phyloP scores from a whole-genome alignment of 2,797 vertebrate species.

The Lithobates sylvaticus region DNA sequence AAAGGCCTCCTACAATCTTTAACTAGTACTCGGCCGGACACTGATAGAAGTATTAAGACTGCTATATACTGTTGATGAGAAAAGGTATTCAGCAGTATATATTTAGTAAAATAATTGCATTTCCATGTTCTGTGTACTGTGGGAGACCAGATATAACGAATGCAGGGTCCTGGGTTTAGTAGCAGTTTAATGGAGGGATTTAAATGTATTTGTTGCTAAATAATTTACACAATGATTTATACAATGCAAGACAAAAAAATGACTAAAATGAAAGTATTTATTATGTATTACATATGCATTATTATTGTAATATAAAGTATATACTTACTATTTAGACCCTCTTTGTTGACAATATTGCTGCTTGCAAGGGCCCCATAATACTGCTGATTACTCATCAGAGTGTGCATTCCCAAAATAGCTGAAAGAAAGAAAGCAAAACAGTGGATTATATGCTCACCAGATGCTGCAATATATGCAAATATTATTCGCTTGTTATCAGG shows the following conservation, averaged over 20 bases:
- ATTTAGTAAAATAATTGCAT: no score
- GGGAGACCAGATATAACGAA: no score
- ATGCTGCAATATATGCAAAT: neutral
- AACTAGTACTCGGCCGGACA: no score
- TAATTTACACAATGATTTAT: neutral
- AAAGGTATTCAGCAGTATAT: no score
- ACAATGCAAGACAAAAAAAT: neutral
- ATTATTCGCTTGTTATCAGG: no score
- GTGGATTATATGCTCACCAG: neutral
- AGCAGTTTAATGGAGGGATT: no score
- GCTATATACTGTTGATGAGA: no score
- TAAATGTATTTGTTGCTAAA: no score
- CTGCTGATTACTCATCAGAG: slow-evolving; percentile 98
- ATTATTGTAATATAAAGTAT: neutral
- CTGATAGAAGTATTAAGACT: no score
- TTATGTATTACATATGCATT: neutral
- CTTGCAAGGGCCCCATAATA: slow-evolving; percentile 96
- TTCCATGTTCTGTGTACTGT: no score
- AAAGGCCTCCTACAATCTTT: no score
- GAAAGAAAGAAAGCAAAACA: slow-evolving; percentile 28
- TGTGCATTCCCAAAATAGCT: slow-evolving; percentile 99
- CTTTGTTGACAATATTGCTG: slow-evolving; percentile 97
- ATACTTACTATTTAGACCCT: slow-evolving; percentile 95
- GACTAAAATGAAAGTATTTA: neutral
- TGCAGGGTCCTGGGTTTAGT: no score